phyloP scores from a whole-genome alignment of 2,113 vertebrate species.

The Pipa parva region DNA sequence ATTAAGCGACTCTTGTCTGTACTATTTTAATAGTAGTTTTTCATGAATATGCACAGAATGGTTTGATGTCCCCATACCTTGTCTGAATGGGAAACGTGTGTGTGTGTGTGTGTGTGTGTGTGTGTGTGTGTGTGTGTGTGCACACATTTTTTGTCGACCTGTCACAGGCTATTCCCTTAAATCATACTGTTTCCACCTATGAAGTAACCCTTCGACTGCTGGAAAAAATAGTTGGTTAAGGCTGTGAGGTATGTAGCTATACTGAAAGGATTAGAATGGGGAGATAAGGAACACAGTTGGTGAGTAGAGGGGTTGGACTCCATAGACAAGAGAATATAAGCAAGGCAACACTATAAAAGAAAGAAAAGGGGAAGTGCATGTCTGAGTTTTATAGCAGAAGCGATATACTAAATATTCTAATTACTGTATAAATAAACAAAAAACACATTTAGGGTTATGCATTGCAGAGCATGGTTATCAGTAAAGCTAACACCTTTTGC shows the following conservation, averaged over 20 bases:
- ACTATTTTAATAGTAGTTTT: not conserved
- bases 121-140: not conserved
- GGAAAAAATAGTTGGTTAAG: too few relatives aligned
- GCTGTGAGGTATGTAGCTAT: too few relatives aligned
- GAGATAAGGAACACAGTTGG: too few relatives aligned
- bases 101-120: not conserved
- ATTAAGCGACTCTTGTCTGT: not conserved
- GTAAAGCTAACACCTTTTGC: conserved; percentile 3
- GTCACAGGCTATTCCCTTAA: conserved; percentile 33
- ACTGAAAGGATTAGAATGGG: too few relatives aligned
- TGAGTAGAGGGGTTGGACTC: too few relatives aligned
- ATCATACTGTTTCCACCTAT: conserved; percentile 25
- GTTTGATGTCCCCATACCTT: not conserved
- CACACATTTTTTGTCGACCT: conserved; percentile 11
- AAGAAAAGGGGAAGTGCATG: not conserved
- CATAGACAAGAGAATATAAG: too few relatives aligned
- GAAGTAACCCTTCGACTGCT: not conserved
- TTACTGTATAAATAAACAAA: conserved; percentile 19
- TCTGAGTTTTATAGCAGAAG: not conserved
- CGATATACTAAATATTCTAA: conserved; percentile 17
- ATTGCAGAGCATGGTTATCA: not conserved
- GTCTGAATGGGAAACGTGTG: not conserved
- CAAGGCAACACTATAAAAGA: not conserved
- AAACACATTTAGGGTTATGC: not conserved
- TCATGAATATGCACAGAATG: not conserved